Evolutionary conservation across 2,888 invertebrate species (phyloP).

Genomic region (Oxytorus armatus): DNA sequence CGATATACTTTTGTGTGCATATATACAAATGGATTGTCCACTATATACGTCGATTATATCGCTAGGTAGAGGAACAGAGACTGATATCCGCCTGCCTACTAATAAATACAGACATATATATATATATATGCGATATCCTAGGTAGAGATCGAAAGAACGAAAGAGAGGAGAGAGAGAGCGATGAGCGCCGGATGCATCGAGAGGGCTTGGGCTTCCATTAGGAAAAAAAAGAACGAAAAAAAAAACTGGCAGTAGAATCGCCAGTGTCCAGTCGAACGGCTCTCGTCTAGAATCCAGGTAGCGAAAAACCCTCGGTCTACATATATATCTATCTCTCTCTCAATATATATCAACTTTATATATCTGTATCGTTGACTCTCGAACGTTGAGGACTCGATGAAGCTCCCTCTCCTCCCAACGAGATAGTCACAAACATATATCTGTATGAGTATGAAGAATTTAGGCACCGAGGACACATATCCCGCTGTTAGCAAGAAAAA

Average conservation of each 20-base stretch:
- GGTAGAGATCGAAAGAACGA: slow-evolving; percentile 26
- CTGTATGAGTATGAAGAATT: slow-evolving; percentile 40
- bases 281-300: slow-evolving; percentile 54
- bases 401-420: slow-evolving; percentile 49
- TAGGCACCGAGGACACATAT: slow-evolving; percentile 52
- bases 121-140: neutral
- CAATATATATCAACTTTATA: neutral
- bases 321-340: slow-evolving; percentile 24
- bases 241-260: slow-evolving; percentile 43
- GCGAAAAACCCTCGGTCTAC: slow-evolving; percentile 35
- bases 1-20: neutral
- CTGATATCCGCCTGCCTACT: slow-evolving; percentile 23
- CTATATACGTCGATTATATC: slow-evolving; percentile 31
- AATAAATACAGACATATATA: slow-evolving; percentile 42
- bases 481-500: neutral
- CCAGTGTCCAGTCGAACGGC: slow-evolving; percentile 56
- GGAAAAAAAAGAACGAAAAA: slow-evolving; percentile 46
- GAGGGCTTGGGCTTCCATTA: slow-evolving; percentile 60
- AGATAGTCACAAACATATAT: slow-evolving; percentile 21
- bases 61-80: neutral
- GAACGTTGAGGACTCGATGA: slow-evolving; percentile 65
- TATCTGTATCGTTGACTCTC: slow-evolving; percentile 42
- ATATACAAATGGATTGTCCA: slow-evolving; percentile 2
- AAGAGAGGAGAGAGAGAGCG: slow-evolving; percentile 19
- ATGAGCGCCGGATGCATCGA: slow-evolving; percentile 53